Base-by-base conservation (phyloP, 1,140 invertebrate species). In the Andricus grossulariae region DNA sequence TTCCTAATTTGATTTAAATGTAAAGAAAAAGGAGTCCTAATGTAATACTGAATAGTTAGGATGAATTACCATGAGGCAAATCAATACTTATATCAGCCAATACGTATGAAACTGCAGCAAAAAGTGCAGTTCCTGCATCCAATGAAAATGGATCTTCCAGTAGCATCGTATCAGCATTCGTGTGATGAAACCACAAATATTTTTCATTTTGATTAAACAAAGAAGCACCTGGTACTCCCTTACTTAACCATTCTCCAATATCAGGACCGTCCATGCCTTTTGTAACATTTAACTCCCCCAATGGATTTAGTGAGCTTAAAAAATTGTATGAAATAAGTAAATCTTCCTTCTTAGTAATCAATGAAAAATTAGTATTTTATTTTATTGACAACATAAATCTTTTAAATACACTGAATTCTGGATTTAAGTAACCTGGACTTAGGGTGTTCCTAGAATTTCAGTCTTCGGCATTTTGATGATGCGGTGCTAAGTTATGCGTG, bases 121-220 rank as follows among this genome's bases (percentile, higher is more conserved):
- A 97, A 57, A 97, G 88, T 5, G 95, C 96, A 21, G 95, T 93
- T 76, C 93, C 93, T 79, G 93, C 91, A 86, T 97, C 95, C 77
- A 97, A 89, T 72, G 91, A 90, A 32, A 91, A 88, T 1, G 95
- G 90, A 90, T 95, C 90, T 88, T 96, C 93, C 0, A 96, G 94
- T 57, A 93, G 92, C 93, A 97, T 96, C 0, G 94, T 96, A 87
- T 97, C 96, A 10, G 94, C 96, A n/a, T 94, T 92, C 0, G 94
- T 93, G 83, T 97, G 96, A 89, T 97, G 96, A 87, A 93, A 97
- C 93, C 95, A 96, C 85, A 97, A 97, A 85, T 97, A 97, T 78
- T 92, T 92, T 50, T 94, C 93, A 87, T 96, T 95, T n/a, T n/a
- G n/a, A n/a, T n/a, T n/a, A n/a, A n/a, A 88, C 2, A 97, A 91